Evolutionary conservation across 2,888 invertebrate species (phyloP).

Genomic region (Drosophila koepferae): DNA sequence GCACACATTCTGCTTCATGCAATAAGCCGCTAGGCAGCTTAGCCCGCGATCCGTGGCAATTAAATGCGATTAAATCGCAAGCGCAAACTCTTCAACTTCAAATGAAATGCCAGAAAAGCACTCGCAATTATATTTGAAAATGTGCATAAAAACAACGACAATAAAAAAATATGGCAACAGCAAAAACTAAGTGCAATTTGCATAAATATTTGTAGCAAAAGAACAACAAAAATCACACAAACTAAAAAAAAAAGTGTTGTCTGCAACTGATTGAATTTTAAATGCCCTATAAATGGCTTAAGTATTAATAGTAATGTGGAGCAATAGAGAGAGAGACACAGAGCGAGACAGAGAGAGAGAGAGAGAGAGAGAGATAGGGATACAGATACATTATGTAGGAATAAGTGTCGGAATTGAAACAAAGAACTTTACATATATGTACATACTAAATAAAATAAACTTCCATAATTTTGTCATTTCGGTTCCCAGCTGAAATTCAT

Average conservation of each 20-base stretch:
- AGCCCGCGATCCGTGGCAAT: constrained; percentile 63
- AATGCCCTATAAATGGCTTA: constrained; percentile 6
- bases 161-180: constrained; percentile 67
- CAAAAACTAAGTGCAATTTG: constrained; percentile 59
- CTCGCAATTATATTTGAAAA: constrained; percentile 76
- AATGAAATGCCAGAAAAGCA: constrained; percentile 72
- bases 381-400: background rate
- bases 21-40: constrained; percentile 54
- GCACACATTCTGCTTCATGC: constrained; percentile 19
- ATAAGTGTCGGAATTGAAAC: background rate
- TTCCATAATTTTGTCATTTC: background rate
- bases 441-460: no score
- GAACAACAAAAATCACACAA: constrained; percentile 40
- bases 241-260: background rate
- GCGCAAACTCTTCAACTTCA: constrained; percentile 73
- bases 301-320: background rate
- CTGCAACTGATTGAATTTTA: background rate
- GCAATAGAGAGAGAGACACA: no score
- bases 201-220: constrained; percentile 71
- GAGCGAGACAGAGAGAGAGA: background rate
- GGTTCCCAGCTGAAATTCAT: background rate
- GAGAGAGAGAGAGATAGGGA: background rate
- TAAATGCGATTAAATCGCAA: constrained; percentile 76
- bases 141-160: constrained; percentile 64
- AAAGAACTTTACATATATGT: no score